Percentiles rank a stretch among this genome's conserved stretches.
Conservation (phyloP, 1,140 invertebrate genomes). For the Arctopsyche grandis region DNA sequence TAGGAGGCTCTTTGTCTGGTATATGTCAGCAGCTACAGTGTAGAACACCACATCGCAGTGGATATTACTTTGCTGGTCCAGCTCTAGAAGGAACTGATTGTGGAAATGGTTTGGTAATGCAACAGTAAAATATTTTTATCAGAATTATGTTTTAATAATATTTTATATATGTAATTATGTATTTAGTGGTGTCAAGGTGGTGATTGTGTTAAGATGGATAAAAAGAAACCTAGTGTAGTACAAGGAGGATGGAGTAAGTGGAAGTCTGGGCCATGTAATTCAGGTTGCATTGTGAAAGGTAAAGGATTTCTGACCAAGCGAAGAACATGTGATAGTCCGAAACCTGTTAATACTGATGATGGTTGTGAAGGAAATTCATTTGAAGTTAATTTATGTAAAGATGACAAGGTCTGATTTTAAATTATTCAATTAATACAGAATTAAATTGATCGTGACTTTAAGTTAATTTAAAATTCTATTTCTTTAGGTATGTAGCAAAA, state of each 20-base stretch:
- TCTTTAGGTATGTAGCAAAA: conserved; percentile 68
- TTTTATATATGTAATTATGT: not conserved
- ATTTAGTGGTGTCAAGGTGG: conserved; percentile 74
- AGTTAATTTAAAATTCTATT: conserved; percentile 33
- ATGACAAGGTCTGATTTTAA: conserved; percentile 66
- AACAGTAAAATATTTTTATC: not conserved
- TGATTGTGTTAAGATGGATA: conserved; percentile 65
- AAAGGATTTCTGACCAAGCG: conserved; percentile 67
- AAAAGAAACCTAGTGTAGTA: conserved; percentile 56
- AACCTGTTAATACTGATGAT: conserved; percentile 65
- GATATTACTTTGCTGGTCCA: conserved; percentile 80
- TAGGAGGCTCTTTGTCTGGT: conserved; percentile 55
- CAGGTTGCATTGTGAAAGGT: conserved; percentile 74
- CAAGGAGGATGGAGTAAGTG: conserved; percentile 73
- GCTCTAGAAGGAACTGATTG: conserved; percentile 83
- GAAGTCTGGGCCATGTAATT: conserved; percentile 70
- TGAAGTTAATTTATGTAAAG: conserved; percentile 74
- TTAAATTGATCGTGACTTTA: not conserved
- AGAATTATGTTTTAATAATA: not conserved
- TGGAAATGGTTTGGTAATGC: conserved; percentile 69
- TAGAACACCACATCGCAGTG: conserved; percentile 75
- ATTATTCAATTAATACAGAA: not conserved
- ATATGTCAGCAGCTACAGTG: conserved; percentile 78
- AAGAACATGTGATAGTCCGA: conserved; percentile 69
- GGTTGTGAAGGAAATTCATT: conserved; percentile 72